Evolutionary conservation across 2,888 invertebrate genomes (phyloP).

Genomic region (Cephus runcator): DNA sequence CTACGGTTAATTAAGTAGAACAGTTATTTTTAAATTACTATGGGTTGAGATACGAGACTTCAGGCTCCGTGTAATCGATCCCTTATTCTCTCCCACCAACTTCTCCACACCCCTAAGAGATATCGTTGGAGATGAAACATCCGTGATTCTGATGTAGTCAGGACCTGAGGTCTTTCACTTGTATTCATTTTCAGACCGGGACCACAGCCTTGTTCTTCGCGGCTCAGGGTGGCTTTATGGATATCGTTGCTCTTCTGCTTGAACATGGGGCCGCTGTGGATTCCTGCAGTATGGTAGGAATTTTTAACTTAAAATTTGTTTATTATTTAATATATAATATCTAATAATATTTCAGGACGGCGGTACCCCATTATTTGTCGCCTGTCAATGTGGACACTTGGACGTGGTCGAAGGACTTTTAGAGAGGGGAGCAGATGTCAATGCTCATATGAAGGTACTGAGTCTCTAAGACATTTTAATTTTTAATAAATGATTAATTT

Average conservation of each 20-base stretch:
- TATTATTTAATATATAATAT: conserved; percentile 3
- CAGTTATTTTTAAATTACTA: not conserved
- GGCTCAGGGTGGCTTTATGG: conserved; percentile 90
- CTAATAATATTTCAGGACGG: conserved; percentile 77
- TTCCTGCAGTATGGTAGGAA: conserved; percentile 79
- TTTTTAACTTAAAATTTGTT: conserved; percentile 25
- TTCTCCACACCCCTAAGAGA: not conserved
- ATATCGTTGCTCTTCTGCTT: conserved; percentile 82
- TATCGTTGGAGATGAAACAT: not conserved
- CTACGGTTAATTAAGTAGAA: not conserved
- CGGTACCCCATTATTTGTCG: conserved; percentile 93
- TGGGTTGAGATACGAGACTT: not conserved
- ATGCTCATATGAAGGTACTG: conserved; percentile 83
- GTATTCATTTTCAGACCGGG: conserved; percentile 77
- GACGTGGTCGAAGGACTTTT: conserved; percentile 88
- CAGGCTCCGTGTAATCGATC: not conserved
- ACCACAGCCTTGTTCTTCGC: conserved; percentile 95
- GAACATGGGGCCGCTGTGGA: conserved; percentile 83
- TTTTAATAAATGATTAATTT: not conserved
- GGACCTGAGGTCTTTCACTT: not conserved
- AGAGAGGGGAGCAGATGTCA: conserved; percentile 82
- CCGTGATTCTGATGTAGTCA: not conserved
- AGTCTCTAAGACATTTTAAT: not conserved
- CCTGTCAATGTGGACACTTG: conserved; percentile 91
- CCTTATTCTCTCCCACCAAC: not conserved